Evolutionary conservation across 2,797 vertebrate genomes (phyloP).

Genomic region (Champsocephalus esox): DNA sequence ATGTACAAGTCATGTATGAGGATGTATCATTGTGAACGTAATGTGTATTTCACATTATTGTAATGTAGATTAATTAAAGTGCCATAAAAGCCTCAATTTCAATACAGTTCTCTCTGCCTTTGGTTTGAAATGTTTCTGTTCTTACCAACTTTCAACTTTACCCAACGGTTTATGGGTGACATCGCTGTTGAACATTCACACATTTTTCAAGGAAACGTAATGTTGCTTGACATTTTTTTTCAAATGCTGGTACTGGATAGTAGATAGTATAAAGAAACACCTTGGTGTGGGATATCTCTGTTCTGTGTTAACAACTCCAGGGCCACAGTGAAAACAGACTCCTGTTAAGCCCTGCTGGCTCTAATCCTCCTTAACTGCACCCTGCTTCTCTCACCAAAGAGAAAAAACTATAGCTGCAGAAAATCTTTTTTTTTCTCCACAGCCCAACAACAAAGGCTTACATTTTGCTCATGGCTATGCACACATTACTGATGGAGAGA

Average conservation of each 20-base stretch:
- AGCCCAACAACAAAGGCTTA: slow-evolving; percentile 61
- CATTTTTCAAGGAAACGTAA: neutral
- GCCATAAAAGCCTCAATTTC: no score
- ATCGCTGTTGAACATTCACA: neutral
- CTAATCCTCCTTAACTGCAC: slow-evolving; percentile 57
- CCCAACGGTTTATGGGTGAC: neutral
- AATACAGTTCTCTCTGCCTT: no score
- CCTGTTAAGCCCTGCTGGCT: slow-evolving; percentile 28
- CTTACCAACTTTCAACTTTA: neutral
- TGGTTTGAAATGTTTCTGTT: no score
- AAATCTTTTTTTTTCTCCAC: slow-evolving; percentile 62
- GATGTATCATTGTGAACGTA: no score
- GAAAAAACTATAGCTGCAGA: slow-evolving; percentile 46
- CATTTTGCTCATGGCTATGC: slow-evolving; percentile 51
- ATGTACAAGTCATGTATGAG: neutral
- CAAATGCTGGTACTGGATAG: neutral
- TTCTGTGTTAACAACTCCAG: slow-evolving; percentile 34
- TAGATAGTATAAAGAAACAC: neutral
- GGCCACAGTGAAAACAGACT: slow-evolving; percentile 36
- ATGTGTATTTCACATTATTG: no score
- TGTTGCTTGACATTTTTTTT: neutral
- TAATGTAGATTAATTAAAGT: no score
- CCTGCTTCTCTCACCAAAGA: slow-evolving; percentile 39
- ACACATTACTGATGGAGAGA: slow-evolving; percentile 47
- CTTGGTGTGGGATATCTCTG: slow-evolving; percentile 19